Percentiles rank a stretch among this genome's conserved stretches.
Evolutionary conservation across 1,140 invertebrate species (phyloP).

Genomic region (Euwallacea fornicatus): DNA sequence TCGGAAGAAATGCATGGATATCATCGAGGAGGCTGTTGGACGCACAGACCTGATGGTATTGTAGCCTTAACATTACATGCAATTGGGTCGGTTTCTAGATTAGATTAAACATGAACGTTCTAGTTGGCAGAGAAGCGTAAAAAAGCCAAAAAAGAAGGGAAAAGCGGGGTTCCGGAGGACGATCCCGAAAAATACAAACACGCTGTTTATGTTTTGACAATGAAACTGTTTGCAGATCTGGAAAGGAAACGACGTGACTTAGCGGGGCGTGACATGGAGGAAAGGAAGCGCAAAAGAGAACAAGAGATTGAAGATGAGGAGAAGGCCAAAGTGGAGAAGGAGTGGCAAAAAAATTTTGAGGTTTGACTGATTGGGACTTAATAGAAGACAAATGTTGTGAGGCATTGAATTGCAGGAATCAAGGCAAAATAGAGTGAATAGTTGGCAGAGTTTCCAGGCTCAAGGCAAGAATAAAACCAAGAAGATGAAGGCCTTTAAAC

Average conservation of each 20-base stretch:
- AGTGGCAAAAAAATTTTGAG: constrained; percentile 98
- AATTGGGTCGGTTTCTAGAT: constrained; percentile 16
- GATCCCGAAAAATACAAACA: constrained; percentile 90
- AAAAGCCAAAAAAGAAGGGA: constrained; percentile 92
- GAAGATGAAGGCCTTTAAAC: constrained; percentile 81
- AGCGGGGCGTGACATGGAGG: constrained; percentile 88
- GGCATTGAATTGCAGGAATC: constrained; percentile 71
- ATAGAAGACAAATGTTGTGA: background rate
- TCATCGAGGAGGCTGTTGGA: constrained; percentile 96
- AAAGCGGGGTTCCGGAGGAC: constrained; percentile 89
- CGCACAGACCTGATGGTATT: constrained; percentile 90
- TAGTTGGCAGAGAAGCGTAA: constrained; percentile 94
- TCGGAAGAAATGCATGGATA: constrained; percentile 90
- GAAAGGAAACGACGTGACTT: constrained; percentile 83
- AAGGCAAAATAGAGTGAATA: constrained; percentile 89
- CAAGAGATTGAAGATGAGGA: constrained; percentile 92
- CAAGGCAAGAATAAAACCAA: constrained; percentile 72
- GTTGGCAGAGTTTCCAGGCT: constrained; percentile 93
- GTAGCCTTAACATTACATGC: constrained; percentile 24
- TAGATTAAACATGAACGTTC: constrained; percentile 20
- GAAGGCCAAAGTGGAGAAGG: constrained; percentile 82
- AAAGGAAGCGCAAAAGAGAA: constrained; percentile 93
- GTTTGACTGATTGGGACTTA: constrained; percentile 52
- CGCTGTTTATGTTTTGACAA: constrained; percentile 94
- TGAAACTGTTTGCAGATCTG: constrained; percentile 98